These are phyloP conservation scores for Rynchops niger DNA, from an alignment of 2,113 vertebrate genomes.

Conservation along the genomic window DNA sequence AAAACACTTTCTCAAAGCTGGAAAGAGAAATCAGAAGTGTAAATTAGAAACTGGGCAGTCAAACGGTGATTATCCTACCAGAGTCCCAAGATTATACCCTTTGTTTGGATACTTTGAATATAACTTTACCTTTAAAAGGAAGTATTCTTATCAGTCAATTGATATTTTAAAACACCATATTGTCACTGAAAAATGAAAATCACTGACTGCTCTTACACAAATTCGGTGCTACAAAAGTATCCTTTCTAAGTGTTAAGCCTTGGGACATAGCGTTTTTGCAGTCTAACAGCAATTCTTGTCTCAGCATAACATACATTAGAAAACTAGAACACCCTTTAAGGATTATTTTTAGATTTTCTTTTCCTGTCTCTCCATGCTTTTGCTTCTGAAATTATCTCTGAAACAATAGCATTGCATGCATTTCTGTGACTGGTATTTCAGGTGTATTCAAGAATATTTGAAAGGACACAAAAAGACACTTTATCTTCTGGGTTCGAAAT, in stretches of 20 bases:
- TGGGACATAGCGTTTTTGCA: background rate
- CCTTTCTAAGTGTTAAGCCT: background rate
- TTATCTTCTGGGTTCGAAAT: background rate
- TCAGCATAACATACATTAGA: background rate
- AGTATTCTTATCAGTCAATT: background rate
- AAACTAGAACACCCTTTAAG: background rate
- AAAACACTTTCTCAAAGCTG: background rate
- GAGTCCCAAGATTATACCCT: background rate
- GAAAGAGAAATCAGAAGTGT: background rate
- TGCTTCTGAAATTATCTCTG: background rate
- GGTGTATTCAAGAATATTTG: background rate
- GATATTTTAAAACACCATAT: background rate
- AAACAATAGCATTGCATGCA: background rate
- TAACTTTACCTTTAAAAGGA: constrained; percentile 9
- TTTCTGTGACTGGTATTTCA: background rate
- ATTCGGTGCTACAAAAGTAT: background rate
- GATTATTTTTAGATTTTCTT: background rate
- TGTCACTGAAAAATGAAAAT: background rate
- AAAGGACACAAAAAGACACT: background rate
- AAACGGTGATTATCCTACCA: background rate
- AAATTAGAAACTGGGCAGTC: background rate
- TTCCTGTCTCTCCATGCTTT: background rate
- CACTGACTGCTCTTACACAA: background rate
- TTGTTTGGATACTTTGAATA: background rate
- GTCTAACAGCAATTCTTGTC: background rate